Base-by-base conservation (phyloP, 64 coral and sea anemone species). In the Dendrophyllia cribrosa region DNA sequence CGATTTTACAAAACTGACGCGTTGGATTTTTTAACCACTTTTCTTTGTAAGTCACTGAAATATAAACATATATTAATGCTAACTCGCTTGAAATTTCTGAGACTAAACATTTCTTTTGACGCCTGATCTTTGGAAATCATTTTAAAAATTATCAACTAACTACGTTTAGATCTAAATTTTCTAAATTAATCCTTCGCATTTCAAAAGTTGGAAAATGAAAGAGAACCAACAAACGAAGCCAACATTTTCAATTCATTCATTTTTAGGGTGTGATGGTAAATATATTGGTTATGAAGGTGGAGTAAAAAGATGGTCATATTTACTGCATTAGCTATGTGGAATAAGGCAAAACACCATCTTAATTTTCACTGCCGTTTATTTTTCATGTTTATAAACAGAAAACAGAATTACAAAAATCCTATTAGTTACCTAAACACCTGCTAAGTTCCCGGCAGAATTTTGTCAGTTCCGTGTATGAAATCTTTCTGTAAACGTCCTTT, bases 381-480 rank as follows among this genome's bases (percentile, higher is more conserved):
- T 70, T 70, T 45, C 67, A 52, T 90, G 75, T 90, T 80, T 90
- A 71, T 64, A 63, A 59, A 90, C 63, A 45, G n/a, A 53, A 81
- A 78, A 70, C 62, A 50, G 46, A 53, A 50, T 19, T 8, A 20
- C 48, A 67, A 67, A 65, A 51, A 43, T 66, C 43, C 24, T n/a
- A 62, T 75, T 34, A 34, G 13, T 50, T 90, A 58, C 12, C 67
- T 23, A 44, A 73, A 23, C 68, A 47, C 68, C 78, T 73, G 76
- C 48, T 53, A 1, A 45, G 45, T 49, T 43, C 14, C 74, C 1
- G 23, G 2, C 74, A 56, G 14, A 82, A 12, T 16, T 75, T 75
- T 75, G 50, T 23, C 15, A 59, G 23, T 43, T 72, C 14, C 24
- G 10, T 87, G 21, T 45, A 34, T 11, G 15, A 8, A 58, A 74